Evolutionary conservation across 2,797 vertebrate genomes (phyloP), one percentile per base, ranked within the genome.

Genomic region (Intellagama lesueurii): DNA sequence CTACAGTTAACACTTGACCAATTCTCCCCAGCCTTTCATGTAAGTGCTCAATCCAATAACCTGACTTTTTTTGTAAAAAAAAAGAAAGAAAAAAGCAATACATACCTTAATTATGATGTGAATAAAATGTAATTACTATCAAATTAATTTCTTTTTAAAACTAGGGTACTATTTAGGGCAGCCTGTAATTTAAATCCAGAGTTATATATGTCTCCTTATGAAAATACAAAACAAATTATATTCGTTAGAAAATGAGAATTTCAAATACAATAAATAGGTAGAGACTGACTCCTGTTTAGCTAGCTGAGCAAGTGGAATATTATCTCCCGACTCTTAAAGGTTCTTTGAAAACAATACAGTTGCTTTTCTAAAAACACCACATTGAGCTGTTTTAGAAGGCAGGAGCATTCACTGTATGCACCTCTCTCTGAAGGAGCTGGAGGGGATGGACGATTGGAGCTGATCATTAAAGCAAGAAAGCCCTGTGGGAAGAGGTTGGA

Each of bases 171-270:
- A 0, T 76, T 56, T 90, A 44, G 14, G 93, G 93, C 83, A 92
- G 94, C 95, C 94, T 94, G 92, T 94, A 90, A 94, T 87, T 93
- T 81, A 87, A 89, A 9, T 68, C 68, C 76, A 47, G 30, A 64
- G 78, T 82, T 92, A 93, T 83, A 93, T 91, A 91, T 49, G 89
- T 84, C 52, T 95, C 90, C 91, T 52, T 84, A 80, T 94, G 90
- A 89, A 78, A 92, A 90, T 95, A 94, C 72, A 95, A 92, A 96
- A 95, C 95, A 95, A 96, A 96, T 94, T 22, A 64, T 64, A 64
- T 22, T 64, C 12, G 60, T 64, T 64, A 64, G 19, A 64, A 64
- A 64, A 17, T 64, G 16, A 2, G 16, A 22, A 64, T 22, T 64
- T 64, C 60, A 64, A 64, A 22, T 17, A 64, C 16, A 64, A 19